Base-by-base conservation (phyloP, 2,888 invertebrate genomes). In the Electrophaes corylata region DNA sequence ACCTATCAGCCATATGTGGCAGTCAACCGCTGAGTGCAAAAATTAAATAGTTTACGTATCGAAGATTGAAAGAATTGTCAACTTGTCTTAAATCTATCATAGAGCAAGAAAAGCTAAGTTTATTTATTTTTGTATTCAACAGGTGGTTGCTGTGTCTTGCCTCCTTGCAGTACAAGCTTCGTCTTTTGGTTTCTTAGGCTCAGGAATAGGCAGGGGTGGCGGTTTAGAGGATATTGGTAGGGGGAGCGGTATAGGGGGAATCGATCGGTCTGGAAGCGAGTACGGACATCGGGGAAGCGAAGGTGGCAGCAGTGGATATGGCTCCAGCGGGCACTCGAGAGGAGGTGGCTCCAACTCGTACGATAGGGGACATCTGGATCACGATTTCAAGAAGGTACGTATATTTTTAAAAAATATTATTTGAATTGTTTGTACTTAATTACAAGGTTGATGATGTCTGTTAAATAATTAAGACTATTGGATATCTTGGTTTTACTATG, bases 91-190 rank as follows among this genome's bases (percentile, higher is more conserved):
- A n/a, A n/a, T n/a, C n/a, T n/a, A n/a, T n/a, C n/a, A n/a, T n/a
- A n/a, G n/a, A 12, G 4, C 29, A 29, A 10, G 33, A n/a, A n/a
- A n/a, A 33, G 12, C 11, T 33, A 6, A 1, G 12, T 12, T 33
- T 1, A 33, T 12, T 12, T 12, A 12, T 12, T 37, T 4, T 8
- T 37, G 10, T 37, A 8, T 37, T 14, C 8, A 4, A 39, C 58
- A 53, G 58, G 26, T 53, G 16, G 33, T 53, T 18, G 52, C 33
- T 3, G 12, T 58, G 3, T 49, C 44, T 23, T 53, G 58, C 26
- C 44, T 53, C n/a, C 18, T 58, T 18, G 49, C 53, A 14, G 58
- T 33, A n/a, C 52, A 53, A 23, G 58, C 44, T 33, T 11, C 19
- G 39, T 31, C 55, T 3, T n/a, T 35, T 6, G 11, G 44, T 14